A percentile compares a stretch with the other conserved stretches of the same genome.
These are phyloP conservation scores for Agrotis ipsilon DNA, from an alignment of 2,888 invertebrate species.

Conservation along the genomic window DNA sequence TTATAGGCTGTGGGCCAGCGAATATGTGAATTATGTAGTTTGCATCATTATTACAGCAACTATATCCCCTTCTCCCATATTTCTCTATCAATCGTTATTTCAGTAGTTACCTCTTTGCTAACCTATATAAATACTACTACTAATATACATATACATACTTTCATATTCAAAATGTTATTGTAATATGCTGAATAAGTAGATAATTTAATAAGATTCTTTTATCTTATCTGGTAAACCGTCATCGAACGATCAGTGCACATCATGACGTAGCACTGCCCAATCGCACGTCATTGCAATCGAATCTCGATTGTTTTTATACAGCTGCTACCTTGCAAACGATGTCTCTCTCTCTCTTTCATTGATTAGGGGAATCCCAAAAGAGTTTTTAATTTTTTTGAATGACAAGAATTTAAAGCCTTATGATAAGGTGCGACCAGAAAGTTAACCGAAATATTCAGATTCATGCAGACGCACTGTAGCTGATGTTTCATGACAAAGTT, in stretches of 20 bases:
- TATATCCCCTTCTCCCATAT: too few species aligned
- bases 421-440: background rate
- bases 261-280: background rate
- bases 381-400: background rate
- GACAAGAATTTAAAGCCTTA: too few species aligned
- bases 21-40: background rate
- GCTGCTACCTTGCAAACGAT: background rate
- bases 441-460: too few species aligned
- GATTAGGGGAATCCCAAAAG: background rate
- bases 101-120: too few species aligned
- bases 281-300: background rate
- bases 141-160: too few species aligned
- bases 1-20: background rate
- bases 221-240: background rate
- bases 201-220: background rate
- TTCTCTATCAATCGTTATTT: too few species aligned
- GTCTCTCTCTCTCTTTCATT: too few species aligned
- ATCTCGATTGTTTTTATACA: background rate
- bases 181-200: background rate
- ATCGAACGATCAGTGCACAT: background rate
- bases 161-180: too few species aligned
- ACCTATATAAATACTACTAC: too few species aligned
- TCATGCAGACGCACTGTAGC: too few species aligned
- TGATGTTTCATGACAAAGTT: background rate
- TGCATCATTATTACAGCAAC: too few species aligned